Conservation (phyloP, 2,888 invertebrate genomes). For the Drosophila parthenogenetica region DNA sequence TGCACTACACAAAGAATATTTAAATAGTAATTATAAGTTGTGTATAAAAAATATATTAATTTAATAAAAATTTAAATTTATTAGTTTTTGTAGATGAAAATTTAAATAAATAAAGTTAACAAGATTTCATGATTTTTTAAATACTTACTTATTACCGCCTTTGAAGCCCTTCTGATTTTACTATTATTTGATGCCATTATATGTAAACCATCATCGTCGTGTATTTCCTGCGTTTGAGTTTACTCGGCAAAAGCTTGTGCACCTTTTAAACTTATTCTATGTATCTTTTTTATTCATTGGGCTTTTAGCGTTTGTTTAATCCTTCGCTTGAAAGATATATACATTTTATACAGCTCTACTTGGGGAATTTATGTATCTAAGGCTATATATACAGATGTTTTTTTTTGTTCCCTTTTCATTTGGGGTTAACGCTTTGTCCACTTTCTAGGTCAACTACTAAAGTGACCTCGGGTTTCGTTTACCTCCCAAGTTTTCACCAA, state of each 20-base stretch:
- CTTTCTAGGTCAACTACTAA: conserved; percentile 41
- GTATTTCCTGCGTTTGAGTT: conserved; percentile 10
- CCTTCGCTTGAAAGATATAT: conserved; percentile 34
- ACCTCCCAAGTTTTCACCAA: conserved; percentile 2
- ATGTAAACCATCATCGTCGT: conserved; percentile 22
- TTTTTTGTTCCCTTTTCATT: conserved; percentile 12
- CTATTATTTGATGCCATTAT: conserved; percentile 12
- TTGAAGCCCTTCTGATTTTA: conserved; percentile 3
- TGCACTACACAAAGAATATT: too few species aligned
- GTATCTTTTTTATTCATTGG: conserved; percentile 6
- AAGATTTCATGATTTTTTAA: too few species aligned
- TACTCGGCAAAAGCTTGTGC: conserved; percentile 15
- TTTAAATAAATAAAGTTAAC: too few species aligned
- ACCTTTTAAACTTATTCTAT: conserved; percentile 36
- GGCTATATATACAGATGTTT: not conserved
- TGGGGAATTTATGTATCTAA: conserved; percentile 4
- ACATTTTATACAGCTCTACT: not conserved
- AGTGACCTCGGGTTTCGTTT: conserved; percentile 19
- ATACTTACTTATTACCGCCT: not conserved
- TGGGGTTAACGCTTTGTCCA: conserved; percentile 7
- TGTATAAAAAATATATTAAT: too few species aligned
- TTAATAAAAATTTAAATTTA: too few species aligned
- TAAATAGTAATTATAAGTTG: too few species aligned
- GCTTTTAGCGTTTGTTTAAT: conserved; percentile 57
- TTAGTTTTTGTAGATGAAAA: too few species aligned